Conservation (phyloP, 2,888 invertebrate species). For the Diarsia mendica region DNA sequence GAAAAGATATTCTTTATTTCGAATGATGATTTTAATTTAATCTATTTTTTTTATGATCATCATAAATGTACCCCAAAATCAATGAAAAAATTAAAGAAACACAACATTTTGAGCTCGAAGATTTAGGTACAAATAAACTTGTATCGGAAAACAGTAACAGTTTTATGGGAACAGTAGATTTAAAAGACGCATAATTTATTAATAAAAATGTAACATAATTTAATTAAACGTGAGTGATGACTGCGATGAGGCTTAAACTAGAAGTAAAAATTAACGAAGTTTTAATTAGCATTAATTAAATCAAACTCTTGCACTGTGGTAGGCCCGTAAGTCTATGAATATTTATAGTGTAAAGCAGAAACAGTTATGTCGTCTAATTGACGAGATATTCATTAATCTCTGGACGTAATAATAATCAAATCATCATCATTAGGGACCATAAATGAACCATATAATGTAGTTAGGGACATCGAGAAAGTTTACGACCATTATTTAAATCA, state of each 20-base stretch:
- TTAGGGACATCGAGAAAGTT: background rate
- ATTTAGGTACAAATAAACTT: too few relatives aligned
- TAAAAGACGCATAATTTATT: background rate
- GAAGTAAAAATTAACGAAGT: conserved; percentile 6
- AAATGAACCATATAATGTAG: background rate
- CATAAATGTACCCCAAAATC: too few relatives aligned
- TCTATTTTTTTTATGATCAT: too few relatives aligned
- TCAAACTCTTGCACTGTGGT: background rate
- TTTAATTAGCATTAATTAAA: background rate
- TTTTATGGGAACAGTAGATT: too few relatives aligned
- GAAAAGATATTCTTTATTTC: too few relatives aligned
- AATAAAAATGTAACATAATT: background rate
- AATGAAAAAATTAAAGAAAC: too few relatives aligned
- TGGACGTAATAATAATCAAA: conserved; percentile 9
- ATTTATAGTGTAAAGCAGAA: background rate
- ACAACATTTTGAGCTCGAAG: too few relatives aligned
- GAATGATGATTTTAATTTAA: too few relatives aligned
- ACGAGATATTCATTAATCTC: background rate
- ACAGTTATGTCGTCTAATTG: conserved; percentile 1
- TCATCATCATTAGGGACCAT: conserved; percentile 6
- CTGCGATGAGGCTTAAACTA: background rate
- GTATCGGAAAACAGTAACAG: too few relatives aligned
- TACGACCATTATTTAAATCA: background rate
- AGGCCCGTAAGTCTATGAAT: background rate
- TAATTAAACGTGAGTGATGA: background rate